Base-by-base conservation (phyloP, 2,888 invertebrate genomes). In the Caenorhabditis panamensis region DNA sequence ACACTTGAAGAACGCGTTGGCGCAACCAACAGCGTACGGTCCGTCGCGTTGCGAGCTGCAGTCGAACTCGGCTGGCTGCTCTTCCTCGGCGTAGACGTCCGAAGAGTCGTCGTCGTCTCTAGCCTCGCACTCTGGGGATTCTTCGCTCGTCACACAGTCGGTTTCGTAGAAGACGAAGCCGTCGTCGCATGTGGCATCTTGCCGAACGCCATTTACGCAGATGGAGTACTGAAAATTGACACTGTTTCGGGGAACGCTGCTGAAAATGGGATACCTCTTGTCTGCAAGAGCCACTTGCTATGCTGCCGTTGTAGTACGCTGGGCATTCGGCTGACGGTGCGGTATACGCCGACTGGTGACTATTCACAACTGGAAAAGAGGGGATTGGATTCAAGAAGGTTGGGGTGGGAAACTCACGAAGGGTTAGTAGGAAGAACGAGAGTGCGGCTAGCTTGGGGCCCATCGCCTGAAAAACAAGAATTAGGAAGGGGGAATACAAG, bases 151-250 rank as follows among this genome's bases (percentile, higher is more conserved):
- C 18, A 76, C 49, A 51, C 81, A 81, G 9, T 20, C 58, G 8
- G 22, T 41, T 8, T 71, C 44, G 49, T 67, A 69, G 28, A 81
- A 81, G 4, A 81, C 81, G 26, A 49, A 62, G 2, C 61, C 75
- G 18, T 80, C 71, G 36, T 36, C 53, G 24, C 80, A 80, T 1
- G 20, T 59, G 2, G 66, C 71, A 6, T 36, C 41, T 51, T 80
- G 76, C 16, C 58, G 44, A 22, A 80, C 36, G 13, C 80, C 80
- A 22, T 80, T 58, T 18, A 76, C 71, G 26, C 80, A 80, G n/a
- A 69, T 44, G 1, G 56, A 61, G 54, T 80, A 80, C 80, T 79
- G 73, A 58, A 73, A 79, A 44, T 36, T 20, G 20, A 2, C 18
- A 68, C 0, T 16, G 49, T 41, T 2, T 44, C 18, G 20, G 22